Conservation (phyloP, 2,797 vertebrate species). For the Okamejei kenojei region DNA sequence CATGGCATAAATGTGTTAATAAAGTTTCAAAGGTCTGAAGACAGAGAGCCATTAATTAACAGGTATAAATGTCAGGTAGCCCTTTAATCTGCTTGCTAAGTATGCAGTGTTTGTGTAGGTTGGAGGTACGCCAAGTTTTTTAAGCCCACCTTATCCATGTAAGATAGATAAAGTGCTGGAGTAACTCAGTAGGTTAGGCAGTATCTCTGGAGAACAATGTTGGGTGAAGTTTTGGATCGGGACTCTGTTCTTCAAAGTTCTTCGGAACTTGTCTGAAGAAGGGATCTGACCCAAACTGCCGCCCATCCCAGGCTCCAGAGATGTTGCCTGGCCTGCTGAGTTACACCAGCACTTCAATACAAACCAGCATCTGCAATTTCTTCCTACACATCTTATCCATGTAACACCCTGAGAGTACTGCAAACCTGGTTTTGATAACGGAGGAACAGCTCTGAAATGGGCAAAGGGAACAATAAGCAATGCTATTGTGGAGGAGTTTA, state of each 20-base stretch:
- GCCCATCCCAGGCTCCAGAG: no score
- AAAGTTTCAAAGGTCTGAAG: background rate
- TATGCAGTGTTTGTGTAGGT: background rate
- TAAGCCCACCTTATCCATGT: background rate
- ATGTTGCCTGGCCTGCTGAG: no score
- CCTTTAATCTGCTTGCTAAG: background rate
- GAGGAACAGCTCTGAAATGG: background rate
- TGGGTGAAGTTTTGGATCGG: no score
- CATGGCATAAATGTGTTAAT: background rate
- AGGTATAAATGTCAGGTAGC: background rate
- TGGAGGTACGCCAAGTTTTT: background rate
- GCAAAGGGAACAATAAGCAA: background rate
- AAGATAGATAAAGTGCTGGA: background rate
- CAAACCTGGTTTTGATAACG: background rate
- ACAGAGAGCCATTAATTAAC: background rate
- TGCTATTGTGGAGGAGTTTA: no score
- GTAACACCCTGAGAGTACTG: background rate
- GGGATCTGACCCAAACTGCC: no score
- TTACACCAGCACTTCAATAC: no score
- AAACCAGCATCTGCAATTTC: no score
- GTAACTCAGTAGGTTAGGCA: no score
- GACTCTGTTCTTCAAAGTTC: no score
- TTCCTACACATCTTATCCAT: no score
- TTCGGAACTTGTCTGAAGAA: no score
- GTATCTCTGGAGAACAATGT: no score